Evolutionary conservation across 2,113 vertebrate genomes (phyloP), one percentile per base, ranked within the genome.

Genomic region (Piaya cayana): DNA sequence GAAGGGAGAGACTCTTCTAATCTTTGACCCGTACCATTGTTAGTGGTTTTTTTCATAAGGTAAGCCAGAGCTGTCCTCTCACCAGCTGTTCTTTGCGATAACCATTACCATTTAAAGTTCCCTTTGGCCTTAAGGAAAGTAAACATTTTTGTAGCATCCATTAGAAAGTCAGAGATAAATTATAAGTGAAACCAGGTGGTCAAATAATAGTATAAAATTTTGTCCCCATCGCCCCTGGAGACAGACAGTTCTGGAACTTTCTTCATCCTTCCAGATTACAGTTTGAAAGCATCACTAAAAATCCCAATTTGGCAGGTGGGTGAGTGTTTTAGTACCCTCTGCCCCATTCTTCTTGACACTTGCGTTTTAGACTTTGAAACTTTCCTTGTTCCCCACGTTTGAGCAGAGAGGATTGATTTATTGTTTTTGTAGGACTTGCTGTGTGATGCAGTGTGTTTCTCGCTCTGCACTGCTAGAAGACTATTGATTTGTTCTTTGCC

Each of bases 1-100:
- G 56, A 91, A 87, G 78, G 78, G 58, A 89, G 78, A 89, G 11
- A 56, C 86, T 68, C 37, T 63, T 87, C 58, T 94, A 34, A 77
- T 83, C 93, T 95, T 91, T 95, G 89, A 87, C 79, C 78, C 82
- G 42, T 76, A 26, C 70, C 32, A 85, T 90, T 89, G 67, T 91
- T 90, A 5, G 2, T 74, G 78, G 25, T 47, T 47, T 84, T 87
- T 85, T 86, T 87, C 43, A 2, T 0, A 76, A 90, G 62, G 65
- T 82, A 69, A 68, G 26, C 63, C 42, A 77, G 63, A 94, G 78
- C 53, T 76, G 62, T 85, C 15, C 9, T 69, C 70, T 82, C 65
- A 68, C 27, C 49, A 89, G 83, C 52, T 93, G 85, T 37, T 82
- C 63, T 90, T 86, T 36, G n/a, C 0, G 16, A 74, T 86, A 63